Percentiles rank a stretch among this genome's conserved stretches.
These are phyloP conservation scores for Podiceps cristatus DNA, from an alignment of 2,113 vertebrate species.

Conservation along the genomic window DNA sequence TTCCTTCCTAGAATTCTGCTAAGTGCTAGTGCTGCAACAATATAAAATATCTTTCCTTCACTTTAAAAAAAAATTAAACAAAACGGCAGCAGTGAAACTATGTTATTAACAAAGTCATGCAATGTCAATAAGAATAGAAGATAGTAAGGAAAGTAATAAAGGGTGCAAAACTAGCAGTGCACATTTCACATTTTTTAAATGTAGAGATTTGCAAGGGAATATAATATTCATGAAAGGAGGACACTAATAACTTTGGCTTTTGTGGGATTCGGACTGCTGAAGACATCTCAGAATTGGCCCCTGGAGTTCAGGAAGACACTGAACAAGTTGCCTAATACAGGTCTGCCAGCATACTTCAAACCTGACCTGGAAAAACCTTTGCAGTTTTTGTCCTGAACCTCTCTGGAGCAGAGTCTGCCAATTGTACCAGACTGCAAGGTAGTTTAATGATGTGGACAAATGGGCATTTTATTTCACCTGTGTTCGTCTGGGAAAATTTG, in stretches of 20 bases:
- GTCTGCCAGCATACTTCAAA: not conserved
- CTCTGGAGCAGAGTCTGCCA: not conserved
- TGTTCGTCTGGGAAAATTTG: not conserved
- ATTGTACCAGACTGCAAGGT: not conserved
- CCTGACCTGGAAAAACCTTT: not conserved
- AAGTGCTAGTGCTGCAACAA: not conserved
- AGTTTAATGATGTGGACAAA: slow-evolving; percentile 31
- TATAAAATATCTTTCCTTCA: not conserved
- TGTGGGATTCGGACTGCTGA: not conserved
- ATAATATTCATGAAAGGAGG: not conserved
- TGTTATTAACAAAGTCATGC: not conserved
- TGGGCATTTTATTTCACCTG: not conserved
- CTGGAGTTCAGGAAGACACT: not conserved
- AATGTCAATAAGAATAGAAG: not conserved
- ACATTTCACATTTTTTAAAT: not conserved
- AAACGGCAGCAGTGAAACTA: not conserved
- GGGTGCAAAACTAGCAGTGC: not conserved
- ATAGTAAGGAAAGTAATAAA: not conserved
- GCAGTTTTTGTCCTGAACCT: not conserved
- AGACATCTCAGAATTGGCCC: not conserved
- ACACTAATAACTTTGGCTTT: not conserved
- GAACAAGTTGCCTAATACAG: not conserved
- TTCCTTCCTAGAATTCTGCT: not conserved
- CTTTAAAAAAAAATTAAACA: not conserved
- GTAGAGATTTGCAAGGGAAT: not conserved